Percentiles rank a stretch among this genome's conserved stretches.
phyloP scores from a whole-genome alignment of 1,140 invertebrate genomes.

The Ostrea denselamellosa region DNA sequence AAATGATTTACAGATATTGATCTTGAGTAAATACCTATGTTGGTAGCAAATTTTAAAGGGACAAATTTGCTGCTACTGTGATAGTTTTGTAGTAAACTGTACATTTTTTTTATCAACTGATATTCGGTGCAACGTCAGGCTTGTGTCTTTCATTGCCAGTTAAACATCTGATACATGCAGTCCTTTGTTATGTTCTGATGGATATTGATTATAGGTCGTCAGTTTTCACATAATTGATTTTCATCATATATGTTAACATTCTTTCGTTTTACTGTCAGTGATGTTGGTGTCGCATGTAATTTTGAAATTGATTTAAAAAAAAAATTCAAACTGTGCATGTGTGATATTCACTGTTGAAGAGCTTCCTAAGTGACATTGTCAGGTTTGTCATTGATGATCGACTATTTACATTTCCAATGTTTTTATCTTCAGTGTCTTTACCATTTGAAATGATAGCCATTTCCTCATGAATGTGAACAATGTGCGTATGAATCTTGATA shows the following conservation, averaged over 20 bases:
- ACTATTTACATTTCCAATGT: no score
- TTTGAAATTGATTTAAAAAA: background rate
- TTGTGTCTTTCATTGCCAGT: no score
- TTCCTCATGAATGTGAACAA: no score
- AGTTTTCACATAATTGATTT: background rate
- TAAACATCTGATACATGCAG: background rate
- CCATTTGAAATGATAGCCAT: no score
- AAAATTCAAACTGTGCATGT: background rate
- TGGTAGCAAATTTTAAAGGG: constrained; percentile 10
- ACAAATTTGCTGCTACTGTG: background rate
- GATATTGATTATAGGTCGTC: background rate
- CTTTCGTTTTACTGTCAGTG: background rate
- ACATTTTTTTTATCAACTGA: background rate
- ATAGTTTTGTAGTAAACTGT: background rate
- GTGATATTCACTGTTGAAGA: background rate
- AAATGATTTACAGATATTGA: constrained; percentile 4
- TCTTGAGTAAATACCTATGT: constrained; percentile 20
- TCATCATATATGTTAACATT: background rate
- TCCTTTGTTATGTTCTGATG: background rate
- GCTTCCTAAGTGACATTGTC: no score
- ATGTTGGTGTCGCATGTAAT: background rate
- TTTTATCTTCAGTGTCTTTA: no score
- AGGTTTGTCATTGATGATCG: no score
- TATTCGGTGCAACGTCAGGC: no score
- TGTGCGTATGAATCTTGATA: no score